A percentile compares a stretch with the other conserved stretches of the same genome.
Conservation (phyloP, 1,140 invertebrate species). For the Drosophila triauraria region DNA sequence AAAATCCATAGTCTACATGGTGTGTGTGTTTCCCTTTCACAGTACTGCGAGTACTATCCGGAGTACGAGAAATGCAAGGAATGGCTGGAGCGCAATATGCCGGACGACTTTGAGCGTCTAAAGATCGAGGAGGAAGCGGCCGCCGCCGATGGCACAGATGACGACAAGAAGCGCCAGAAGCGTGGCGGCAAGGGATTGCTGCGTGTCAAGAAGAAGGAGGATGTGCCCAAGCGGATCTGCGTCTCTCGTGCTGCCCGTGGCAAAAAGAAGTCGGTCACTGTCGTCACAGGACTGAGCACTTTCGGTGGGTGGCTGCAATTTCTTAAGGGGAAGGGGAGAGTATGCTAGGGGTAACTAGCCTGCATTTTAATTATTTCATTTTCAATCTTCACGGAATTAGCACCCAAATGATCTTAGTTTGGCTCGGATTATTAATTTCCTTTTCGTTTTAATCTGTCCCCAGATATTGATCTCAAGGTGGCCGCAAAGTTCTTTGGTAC, state of each 20-base stretch:
- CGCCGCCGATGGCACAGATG: constrained; percentile 89
- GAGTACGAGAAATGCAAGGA: constrained; percentile 98
- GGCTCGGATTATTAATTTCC: neutral
- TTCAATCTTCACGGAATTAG: too few relatives aligned
- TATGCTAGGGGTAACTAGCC: too few relatives aligned
- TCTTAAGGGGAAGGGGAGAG: neutral
- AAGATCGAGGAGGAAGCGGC: constrained; percentile 87
- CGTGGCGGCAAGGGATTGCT: constrained; percentile 95
- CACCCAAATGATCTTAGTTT: too few relatives aligned
- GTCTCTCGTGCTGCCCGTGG: constrained; percentile 96
- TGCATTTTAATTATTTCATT: too few relatives aligned
- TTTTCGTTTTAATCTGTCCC: neutral
- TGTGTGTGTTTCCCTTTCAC: neutral
- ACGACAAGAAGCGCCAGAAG: constrained; percentile 96
- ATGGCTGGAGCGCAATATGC: constrained; percentile 97
- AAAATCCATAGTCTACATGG: constrained; percentile 13
- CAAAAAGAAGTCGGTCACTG: constrained; percentile 99
- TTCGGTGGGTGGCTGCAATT: constrained; percentile 88
- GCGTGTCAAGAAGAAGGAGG: constrained; percentile 94
- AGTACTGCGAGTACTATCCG: constrained; percentile 99
- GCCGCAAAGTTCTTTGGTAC: constrained; percentile 99
- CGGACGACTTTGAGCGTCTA: constrained; percentile 95
- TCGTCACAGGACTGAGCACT: constrained; percentile 93
- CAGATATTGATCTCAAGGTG: constrained; percentile 98
- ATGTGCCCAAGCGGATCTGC: constrained; percentile 94